A percentile compares a stretch with the other conserved stretches of the same genome.
Conservation (phyloP, 2,797 vertebrate genomes). For the Pangasius macronema region DNA sequence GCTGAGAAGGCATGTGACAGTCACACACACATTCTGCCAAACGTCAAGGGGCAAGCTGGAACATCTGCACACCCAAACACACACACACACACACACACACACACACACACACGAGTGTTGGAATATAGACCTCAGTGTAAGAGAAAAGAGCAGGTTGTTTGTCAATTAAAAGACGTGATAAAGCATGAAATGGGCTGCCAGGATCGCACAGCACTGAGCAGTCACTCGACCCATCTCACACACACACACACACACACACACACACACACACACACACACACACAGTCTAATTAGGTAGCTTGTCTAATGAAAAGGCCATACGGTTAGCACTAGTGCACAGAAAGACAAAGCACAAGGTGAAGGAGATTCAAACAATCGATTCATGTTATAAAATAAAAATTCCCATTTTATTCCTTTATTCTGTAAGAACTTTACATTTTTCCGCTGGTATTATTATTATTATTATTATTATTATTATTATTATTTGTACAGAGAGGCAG, state of each 20-base stretch:
- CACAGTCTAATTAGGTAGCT: constrained; percentile 81
- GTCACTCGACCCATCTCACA: constrained; percentile 73
- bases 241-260: constrained; percentile 74
- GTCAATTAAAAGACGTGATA: constrained; percentile 87
- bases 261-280: constrained; percentile 74
- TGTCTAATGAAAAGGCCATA: constrained; percentile 80
- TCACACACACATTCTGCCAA: constrained; percentile 58
- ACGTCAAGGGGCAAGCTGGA: constrained; percentile 64
- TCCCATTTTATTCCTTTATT: neutral
- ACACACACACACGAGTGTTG: constrained; percentile 26
- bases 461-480: too few species aligned
- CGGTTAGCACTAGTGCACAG: constrained; percentile 65
- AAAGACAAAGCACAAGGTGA: neutral
- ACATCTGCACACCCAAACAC: constrained; percentile 60
- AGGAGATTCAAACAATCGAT: neutral
- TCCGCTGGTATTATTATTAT: rapidly evolving
- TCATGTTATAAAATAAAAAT: neutral
- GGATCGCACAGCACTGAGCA: constrained; percentile 74
- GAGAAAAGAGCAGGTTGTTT: constrained; percentile 85
- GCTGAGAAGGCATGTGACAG: constrained; percentile 71
- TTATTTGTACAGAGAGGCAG: neutral
- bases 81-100: constrained; percentile 36
- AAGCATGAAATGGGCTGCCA: constrained; percentile 85
- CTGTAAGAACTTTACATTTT: neutral
- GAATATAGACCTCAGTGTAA: constrained; percentile 83